Conservation (phyloP, 2,113 vertebrate species). For the Pionites leucogaster region DNA sequence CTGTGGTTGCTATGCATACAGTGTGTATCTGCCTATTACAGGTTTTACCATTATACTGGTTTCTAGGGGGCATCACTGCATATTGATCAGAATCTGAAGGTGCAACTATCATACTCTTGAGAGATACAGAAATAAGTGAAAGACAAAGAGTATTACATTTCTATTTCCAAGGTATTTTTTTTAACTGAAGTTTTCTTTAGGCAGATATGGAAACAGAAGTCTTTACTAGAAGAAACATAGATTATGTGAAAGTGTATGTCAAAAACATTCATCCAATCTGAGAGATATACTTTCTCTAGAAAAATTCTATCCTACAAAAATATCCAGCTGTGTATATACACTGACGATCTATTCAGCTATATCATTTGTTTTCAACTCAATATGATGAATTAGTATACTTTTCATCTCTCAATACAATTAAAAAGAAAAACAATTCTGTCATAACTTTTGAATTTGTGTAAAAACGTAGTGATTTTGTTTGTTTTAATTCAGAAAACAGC, state of each 20-base stretch:
- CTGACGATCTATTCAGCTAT: not conserved
- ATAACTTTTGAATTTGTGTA: not conserved
- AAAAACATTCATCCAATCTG: not conserved
- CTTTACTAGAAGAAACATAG: not conserved
- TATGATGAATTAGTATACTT: not conserved
- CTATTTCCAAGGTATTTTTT: not conserved
- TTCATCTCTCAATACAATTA: not conserved
- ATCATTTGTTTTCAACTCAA: not conserved
- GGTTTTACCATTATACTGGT: not conserved
- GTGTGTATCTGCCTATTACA: not conserved
- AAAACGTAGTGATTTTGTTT: not conserved
- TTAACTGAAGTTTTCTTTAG: not conserved
- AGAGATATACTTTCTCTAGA: not conserved
- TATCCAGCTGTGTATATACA: not conserved
- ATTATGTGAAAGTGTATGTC: not conserved
- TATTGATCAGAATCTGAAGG: not conserved
- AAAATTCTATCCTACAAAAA: not conserved
- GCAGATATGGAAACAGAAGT: not conserved
- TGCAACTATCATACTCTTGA: not conserved
- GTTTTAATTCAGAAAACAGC: not conserved
- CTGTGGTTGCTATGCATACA: not conserved
- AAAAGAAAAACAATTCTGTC: not conserved
- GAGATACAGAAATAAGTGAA: not conserved
- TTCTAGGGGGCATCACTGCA: not conserved
- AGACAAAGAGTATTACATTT: not conserved